These are phyloP conservation scores for Operophtera brumata DNA, from an alignment of 2,888 invertebrate genomes.

Conservation along the genomic window DNA sequence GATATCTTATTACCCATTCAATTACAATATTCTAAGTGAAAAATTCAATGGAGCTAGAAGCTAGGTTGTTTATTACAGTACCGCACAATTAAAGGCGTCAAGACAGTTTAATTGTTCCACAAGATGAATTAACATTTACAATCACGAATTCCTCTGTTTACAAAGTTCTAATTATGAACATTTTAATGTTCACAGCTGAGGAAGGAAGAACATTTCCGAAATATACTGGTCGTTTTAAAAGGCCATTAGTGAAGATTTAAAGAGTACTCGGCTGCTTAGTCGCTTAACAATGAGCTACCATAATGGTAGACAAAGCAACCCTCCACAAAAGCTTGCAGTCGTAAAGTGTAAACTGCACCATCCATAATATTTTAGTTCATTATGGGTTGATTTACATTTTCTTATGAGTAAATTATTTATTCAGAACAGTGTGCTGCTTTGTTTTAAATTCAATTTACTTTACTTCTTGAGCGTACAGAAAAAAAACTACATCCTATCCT, in stretches of 20 bases:
- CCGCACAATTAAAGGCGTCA: conserved; percentile 28
- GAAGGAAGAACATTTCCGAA: conserved; percentile 53
- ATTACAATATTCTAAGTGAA: conserved; percentile 1
- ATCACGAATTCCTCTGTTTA: conserved; percentile 39
- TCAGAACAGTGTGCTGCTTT: neutral
- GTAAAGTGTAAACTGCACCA: conserved; percentile 39
- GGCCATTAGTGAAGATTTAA: conserved; percentile 73
- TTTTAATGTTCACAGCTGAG: conserved; percentile 51
- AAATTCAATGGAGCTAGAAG: conserved; percentile 9
- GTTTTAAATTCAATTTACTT: neutral
- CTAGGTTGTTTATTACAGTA: conserved; percentile 18
- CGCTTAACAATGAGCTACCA: conserved; percentile 62
- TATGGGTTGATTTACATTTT: conserved; percentile 15
- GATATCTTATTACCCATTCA: neutral
- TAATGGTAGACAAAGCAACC: conserved; percentile 61
- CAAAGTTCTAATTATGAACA: conserved; percentile 52
- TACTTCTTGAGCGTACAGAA: no score
- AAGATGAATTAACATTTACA: conserved; percentile 32
- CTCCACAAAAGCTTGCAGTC: conserved; percentile 46
- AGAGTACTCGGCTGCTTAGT: conserved; percentile 64
- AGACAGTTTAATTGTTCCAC: conserved; percentile 33
- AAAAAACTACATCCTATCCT: no score
- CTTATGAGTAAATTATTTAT: conserved; percentile 1
- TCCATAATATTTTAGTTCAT: conserved; percentile 15
- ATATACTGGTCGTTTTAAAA: conserved; percentile 70